Evolutionary conservation across 2,113 vertebrate species (phyloP).

Genomic region (Zosterops borbonicus): DNA sequence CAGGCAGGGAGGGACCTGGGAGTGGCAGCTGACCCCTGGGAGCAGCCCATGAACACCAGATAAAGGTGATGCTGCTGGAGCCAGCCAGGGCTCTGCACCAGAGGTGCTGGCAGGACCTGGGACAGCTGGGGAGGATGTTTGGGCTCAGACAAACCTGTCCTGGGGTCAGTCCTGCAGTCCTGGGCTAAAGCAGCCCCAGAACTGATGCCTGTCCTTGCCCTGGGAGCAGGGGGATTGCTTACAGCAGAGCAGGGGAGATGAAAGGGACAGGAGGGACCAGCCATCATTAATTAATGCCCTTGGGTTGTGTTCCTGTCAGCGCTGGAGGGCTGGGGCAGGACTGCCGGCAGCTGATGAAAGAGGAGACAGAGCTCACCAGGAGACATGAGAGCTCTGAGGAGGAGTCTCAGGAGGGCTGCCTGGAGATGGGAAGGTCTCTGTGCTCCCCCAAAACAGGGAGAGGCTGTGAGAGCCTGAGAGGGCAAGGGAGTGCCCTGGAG

Average conservation of each 20-base stretch:
- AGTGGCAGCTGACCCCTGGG: not conserved
- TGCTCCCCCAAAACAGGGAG: not conserved
- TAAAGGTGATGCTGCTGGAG: not conserved
- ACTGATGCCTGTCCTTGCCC: not conserved
- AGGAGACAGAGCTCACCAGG: not conserved
- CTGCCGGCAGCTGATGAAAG: conserved; percentile 21
- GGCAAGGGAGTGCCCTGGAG: not conserved
- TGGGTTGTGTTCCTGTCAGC: not conserved
- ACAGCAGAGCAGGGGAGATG: not conserved
- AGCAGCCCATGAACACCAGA: rapidly evolving
- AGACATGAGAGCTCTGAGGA: not conserved
- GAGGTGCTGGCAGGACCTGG: not conserved
- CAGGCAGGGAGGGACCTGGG: not conserved
- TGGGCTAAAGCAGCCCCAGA: not conserved
- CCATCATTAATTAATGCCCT: conserved; percentile 52
- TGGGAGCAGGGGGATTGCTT: not conserved
- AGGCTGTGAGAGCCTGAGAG: not conserved
- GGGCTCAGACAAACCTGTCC: not conserved
- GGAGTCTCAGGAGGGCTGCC: not conserved
- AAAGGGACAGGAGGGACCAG: not conserved
- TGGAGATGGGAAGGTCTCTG: not conserved
- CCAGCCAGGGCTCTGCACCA: not conserved
- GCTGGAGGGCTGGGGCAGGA: not conserved
- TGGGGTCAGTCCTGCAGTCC: not conserved
- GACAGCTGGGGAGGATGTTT: not conserved